Evolutionary conservation across 2,888 invertebrate species (phyloP), one percentile per base, ranked within the genome.

Genomic region (Allacma fusca): DNA sequence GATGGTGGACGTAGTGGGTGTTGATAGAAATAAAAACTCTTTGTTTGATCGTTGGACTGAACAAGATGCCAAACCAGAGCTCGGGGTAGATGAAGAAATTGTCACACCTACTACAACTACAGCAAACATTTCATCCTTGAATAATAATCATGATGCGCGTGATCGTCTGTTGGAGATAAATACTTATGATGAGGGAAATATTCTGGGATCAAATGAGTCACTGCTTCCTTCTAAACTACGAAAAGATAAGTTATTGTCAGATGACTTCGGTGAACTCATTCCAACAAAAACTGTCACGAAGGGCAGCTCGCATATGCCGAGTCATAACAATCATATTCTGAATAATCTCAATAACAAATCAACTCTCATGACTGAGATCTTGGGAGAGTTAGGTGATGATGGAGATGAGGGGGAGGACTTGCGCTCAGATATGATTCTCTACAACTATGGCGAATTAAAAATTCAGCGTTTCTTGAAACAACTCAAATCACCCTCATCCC

Each of bases 381-480:
- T 74, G 19, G 74, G 57, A 16, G 69, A 57, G 16, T 44, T 74
- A 13, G 68, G 43, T 21, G 50, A 40, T 24, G 73, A 73, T n/a
- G 68, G 73, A 40, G 70, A 70, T 26, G 71, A 70, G 23, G 72
- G 64, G 24, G 78, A 73, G 43, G 44, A 71, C 9, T 71, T 34
- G 24, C 62, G 69, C n/a, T 80, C 82, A 19, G 81, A 81, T 57
- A 79, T 62, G 57, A 81, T 83, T n/a, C 77, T 82, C 5, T 82
- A 80, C 2, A 81, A 84, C 21, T 84, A 81, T 62, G 83, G 81
- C 5, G 83, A 84, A 73, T 75, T 84, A 73, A 84, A 84, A 78
- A 84, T 83, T 43, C 84, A 83, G 44, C 67, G 82, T 12, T 84
- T 82, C 67, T 80, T 84, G 77, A 83, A 82, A 50, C 83, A 83